Evolutionary conservation across 2,113 vertebrate species (phyloP), one percentile per base, ranked within the genome.

Genomic region (Sinocyclocheilus grahami): DNA sequence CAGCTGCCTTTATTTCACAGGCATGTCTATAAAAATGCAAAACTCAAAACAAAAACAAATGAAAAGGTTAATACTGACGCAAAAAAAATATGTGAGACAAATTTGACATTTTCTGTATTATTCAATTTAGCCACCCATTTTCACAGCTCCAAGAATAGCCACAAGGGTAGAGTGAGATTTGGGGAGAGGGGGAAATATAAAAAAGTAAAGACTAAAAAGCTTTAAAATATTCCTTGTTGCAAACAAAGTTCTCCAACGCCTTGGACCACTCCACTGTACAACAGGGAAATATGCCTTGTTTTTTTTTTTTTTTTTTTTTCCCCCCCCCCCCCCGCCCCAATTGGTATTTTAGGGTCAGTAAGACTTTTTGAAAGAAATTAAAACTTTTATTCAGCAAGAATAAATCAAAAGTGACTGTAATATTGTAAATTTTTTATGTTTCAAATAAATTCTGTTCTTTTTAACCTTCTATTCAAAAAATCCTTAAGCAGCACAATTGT

Each of bases 251-350:
- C 96, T 97, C 95, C 95, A 94, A 94, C 95, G 96, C 96, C 96
- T 42, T n/a, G 96, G 96, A 92, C 94, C 95, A 95, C 96, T 97
- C 96, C 96, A 95, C 88, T 95, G 94, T 95, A 97, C 95, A 96
- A 95, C 96, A 92, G 94, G 95, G 94, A 94, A 95, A 93, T 92
- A 95, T 96, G 93, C 93, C 94, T 94, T 91, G 93, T 94, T 95
- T 93, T 93, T 96, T 93, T 30, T 33, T 2, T 92, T 89, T 6
- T 18, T 13, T 51, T 18, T 5, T 91, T 88, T 90, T 90, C 85
- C 89, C 92, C 86, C n/a, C 5, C 37, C 37, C 37, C 30, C 30
- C 37, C 37, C 4, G 27, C 27, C 37, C 37, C 5, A 37, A 37
- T 37, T 39, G 39, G 10, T 11, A 46, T 46, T 46, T 46, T 46